Percentiles rank a stretch among this genome's conserved stretches.
Conservation (phyloP, 2,888 invertebrate genomes). For the Nomada ferruginata region DNA sequence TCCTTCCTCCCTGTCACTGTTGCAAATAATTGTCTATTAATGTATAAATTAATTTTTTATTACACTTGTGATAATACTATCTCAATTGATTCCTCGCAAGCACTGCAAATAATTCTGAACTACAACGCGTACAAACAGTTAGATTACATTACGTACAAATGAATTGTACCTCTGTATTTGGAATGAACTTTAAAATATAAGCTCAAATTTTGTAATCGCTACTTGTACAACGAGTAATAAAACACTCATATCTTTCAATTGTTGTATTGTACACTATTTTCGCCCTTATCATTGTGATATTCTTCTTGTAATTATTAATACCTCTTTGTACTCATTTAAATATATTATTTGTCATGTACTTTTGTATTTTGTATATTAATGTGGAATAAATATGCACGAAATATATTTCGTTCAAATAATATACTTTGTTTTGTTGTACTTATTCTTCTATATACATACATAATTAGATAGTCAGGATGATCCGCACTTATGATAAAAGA, state of each 20-base stretch:
- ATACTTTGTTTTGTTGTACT: conserved; percentile 7
- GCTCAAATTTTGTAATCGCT: conserved; percentile 45
- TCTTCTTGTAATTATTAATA: not conserved
- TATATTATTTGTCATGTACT: not conserved
- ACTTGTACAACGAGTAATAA: conserved; percentile 40
- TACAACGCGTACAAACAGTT: conserved; percentile 11
- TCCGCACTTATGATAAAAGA: conserved; percentile 75
- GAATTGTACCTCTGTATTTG: conserved; percentile 62
- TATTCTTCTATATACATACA: not conserved
- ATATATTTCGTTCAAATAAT: conserved; percentile 29
- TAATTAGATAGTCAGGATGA: not conserved
- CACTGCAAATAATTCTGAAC: conserved; percentile 24
- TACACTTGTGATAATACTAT: conserved; percentile 41
- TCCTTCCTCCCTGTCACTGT: not conserved
- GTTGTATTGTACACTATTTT: not conserved
- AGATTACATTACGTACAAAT: conserved; percentile 57
- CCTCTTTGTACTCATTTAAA: conserved; percentile 4
- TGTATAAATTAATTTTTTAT: conserved; percentile 27
- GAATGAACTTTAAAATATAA: conserved; percentile 57
- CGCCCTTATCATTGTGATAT: not conserved
- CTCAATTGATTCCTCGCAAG: conserved; percentile 28
- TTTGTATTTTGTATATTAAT: conserved; percentile 11
- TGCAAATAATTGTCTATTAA: conserved; percentile 25
- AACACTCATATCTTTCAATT: conserved; percentile 17
- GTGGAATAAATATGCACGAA: conserved; percentile 11